These are phyloP conservation scores for Zosterops lateralis DNA, from an alignment of 2,113 vertebrate genomes.

Conservation along the genomic window DNA sequence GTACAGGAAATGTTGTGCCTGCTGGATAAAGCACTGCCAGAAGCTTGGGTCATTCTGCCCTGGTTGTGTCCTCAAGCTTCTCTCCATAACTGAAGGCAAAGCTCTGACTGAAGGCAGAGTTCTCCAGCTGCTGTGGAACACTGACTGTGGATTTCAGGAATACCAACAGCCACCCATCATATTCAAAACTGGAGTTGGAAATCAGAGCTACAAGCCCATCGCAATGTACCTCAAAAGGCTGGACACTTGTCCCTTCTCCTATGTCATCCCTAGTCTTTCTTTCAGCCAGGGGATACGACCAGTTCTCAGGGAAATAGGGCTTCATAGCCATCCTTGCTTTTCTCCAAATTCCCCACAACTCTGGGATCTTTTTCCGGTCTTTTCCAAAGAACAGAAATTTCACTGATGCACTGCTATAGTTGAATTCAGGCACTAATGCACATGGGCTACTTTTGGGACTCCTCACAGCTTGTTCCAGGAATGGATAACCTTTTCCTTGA, in stretches of 20 bases:
- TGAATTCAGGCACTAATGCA: neutral
- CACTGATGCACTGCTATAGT: neutral
- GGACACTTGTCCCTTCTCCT: neutral
- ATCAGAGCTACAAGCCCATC: neutral
- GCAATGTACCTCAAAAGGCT: neutral
- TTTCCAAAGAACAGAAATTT: neutral
- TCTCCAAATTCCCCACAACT: neutral
- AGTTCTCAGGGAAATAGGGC: neutral
- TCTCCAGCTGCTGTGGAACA: neutral
- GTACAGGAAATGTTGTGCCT: neutral
- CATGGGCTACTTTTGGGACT: accelerated
- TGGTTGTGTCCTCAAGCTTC: accelerated
- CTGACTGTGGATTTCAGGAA: neutral
- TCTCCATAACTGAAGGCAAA: neutral
- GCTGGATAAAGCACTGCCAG: neutral
- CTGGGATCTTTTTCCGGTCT: neutral
- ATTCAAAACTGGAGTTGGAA: neutral
- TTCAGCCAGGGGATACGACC: neutral
- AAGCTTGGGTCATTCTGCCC: neutral
- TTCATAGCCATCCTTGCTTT: neutral
- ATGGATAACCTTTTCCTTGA: neutral
- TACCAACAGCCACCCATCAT: neutral
- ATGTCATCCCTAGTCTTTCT: neutral
- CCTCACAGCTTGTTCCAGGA: neutral
- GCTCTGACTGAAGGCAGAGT: neutral